Evolutionary conservation across 2,797 vertebrate genomes (phyloP), one percentile per base, ranked within the genome.

Genomic region (Molossus alvarezi): DNA sequence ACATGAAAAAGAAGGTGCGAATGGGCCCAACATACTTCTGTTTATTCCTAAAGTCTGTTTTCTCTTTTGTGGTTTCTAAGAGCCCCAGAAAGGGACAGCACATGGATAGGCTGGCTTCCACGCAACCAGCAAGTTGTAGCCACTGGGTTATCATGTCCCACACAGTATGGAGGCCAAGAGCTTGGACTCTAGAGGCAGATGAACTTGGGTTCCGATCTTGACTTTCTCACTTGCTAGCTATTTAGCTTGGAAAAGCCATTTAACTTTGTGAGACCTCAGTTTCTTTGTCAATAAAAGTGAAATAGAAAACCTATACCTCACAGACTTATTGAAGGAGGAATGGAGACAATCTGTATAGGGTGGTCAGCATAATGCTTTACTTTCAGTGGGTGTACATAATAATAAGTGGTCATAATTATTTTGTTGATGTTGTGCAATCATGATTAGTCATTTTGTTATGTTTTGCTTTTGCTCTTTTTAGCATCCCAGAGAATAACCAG

Each of bases 231-330:
- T 86, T 67, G 13, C n/a, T 72, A 57, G 9, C 18, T 86, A 25
- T 37, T 53, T 23, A 69, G 13, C 75, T 64, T 60, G 45, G 65
- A 41, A 75, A 83, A 48, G 41, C 41, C 48, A 33, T 9, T 83
- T 33, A 88, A 60, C 10, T 29, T 55, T 48, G 69, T 37, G 23
- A 94, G 48, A 11, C 0, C 48, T 94, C 75, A 45, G 27, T 86
- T 85, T 93, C 14, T 29, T 72, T 84, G 64, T 65, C 4, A 33
- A 69, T 83, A 94, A 94, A 94, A 83, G 83, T 45, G 86, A 86
- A n/a, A 5, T 33, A 76, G 81, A 90, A 82, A 77, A 29, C 27
- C 21, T 6, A 3, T 60, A 45, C 45, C 23, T 25, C 25, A 15
- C 17, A 90, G 65, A 72, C 25, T 67, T 58, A 57, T 51, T 20